Percentiles rank a stretch among this genome's conserved stretches.
phyloP scores from a whole-genome alignment of 30 jellyfish, hydroid and myxozoan species.

The Phacellophora camtschatica region DNA sequence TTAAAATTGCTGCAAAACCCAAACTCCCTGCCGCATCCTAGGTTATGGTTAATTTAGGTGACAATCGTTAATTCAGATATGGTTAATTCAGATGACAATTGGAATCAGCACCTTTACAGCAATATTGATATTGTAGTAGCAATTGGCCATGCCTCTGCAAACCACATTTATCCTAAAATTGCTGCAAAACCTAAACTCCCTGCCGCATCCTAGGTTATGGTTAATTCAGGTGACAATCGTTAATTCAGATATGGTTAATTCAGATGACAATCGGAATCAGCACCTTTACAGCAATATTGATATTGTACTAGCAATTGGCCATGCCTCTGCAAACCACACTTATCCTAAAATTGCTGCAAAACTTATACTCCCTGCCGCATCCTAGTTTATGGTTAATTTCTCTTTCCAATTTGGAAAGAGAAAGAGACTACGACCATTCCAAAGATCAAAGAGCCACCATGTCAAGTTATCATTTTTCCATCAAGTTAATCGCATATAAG shows the following conservation, averaged over 20 bases:
- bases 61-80: too few relatives aligned
- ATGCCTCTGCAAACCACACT: background rate
- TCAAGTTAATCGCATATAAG: constrained; percentile 12
- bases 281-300: constrained; percentile 35
- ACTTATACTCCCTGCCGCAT: constrained; percentile 17
- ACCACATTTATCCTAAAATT: background rate
- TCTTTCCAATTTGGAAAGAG: background rate
- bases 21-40: constrained; percentile 7
- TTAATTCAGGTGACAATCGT: too few relatives aligned
- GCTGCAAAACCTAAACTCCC: constrained; percentile 38
- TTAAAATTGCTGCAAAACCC: constrained; percentile 25
- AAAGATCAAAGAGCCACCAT: constrained; percentile 63
- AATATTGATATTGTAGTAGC: background rate
- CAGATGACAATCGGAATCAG: constrained; percentile 10
- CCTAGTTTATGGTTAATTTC: too few relatives aligned
- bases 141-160: constrained; percentile 10
- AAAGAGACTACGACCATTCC: constrained; percentile 72
- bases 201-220: constrained; percentile 3
- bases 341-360: background rate
- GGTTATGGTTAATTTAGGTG: too few relatives aligned
- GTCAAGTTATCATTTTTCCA: constrained; percentile 41
- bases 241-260: background rate
- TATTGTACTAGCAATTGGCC: background rate
- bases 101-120: constrained; percentile 42
- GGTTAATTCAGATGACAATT: background rate